phyloP scores from a whole-genome alignment of 2,113 vertebrate genomes.

The Perccottus glenii region DNA sequence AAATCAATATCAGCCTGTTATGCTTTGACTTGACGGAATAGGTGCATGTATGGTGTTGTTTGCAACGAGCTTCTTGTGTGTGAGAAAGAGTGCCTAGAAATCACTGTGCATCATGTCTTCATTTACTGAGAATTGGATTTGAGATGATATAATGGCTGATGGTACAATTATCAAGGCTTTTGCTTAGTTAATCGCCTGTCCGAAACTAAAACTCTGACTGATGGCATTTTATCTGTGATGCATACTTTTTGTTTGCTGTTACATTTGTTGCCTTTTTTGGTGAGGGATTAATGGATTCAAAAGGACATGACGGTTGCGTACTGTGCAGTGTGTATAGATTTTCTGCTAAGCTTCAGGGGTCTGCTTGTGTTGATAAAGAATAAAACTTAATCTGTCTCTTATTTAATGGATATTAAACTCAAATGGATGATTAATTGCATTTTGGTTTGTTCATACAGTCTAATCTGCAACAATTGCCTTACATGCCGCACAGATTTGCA shows the following conservation, averaged over 20 bases:
- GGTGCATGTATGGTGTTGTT: background rate
- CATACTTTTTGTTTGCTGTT: constrained; percentile 45
- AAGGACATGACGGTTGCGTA: constrained; percentile 64
- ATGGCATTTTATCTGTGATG: constrained; percentile 66
- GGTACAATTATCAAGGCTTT: constrained; percentile 20
- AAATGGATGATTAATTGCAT: constrained; percentile 39
- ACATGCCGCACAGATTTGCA: constrained; percentile 38
- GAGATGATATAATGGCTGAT: no score
- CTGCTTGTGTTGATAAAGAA: constrained; percentile 72
- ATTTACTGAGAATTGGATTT: no score
- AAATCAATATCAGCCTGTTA: background rate
- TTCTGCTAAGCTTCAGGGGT: constrained; percentile 56
- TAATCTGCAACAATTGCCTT: constrained; percentile 63
- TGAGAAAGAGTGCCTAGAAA: background rate
- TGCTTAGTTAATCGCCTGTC: constrained; percentile 57
- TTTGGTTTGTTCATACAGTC: constrained; percentile 32
- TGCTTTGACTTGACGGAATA: background rate
- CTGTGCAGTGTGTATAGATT: constrained; percentile 67
- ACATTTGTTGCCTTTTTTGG: constrained; percentile 58
- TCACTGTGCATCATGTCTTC: no score
- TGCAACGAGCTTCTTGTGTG: background rate
- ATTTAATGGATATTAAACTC: constrained; percentile 67
- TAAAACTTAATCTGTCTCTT: constrained; percentile 65
- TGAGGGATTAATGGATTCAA: constrained; percentile 74
- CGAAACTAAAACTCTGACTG: constrained; percentile 56